Percentiles rank a stretch among this genome's conserved stretches.
These are phyloP conservation scores for Lates calcarifer DNA, from an alignment of 2,113 vertebrate species.

Conservation along the genomic window DNA sequence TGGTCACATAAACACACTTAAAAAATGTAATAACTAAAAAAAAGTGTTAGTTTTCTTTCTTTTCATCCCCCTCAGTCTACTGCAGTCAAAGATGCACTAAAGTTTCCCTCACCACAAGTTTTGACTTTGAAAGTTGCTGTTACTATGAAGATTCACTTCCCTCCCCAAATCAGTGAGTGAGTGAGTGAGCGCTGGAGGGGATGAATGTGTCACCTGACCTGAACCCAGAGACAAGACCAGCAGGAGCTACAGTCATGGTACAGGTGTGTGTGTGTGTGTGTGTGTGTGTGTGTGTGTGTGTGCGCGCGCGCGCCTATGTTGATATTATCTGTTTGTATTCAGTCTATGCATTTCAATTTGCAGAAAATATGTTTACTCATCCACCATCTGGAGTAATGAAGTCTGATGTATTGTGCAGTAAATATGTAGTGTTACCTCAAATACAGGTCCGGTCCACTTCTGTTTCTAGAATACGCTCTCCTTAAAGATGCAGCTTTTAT, in stretches of 20 bases:
- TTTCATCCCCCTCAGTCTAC: not conserved
- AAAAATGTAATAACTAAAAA: not conserved
- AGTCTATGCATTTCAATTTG: not conserved
- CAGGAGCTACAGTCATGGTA: not conserved
- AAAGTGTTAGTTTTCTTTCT: not conserved
- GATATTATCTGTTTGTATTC: not conserved
- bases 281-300: not conserved
- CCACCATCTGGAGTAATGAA: not conserved
- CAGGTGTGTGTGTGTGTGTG: not conserved
- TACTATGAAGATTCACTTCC: not conserved
- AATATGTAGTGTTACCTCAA: not conserved
- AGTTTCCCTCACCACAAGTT: not conserved
- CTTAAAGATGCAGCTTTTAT: not conserved
- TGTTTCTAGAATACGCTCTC: not conserved
- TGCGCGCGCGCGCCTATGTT: not conserved
- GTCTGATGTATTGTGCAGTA: not conserved
- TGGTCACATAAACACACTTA: no score
- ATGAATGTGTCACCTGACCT: conserved; percentile 17
- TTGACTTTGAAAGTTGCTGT: not conserved
- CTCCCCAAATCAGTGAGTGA: conserved; percentile 1
- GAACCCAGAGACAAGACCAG: not conserved
- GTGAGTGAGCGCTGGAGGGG: not conserved
- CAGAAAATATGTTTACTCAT: conserved; percentile 2
- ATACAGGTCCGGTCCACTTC: not conserved
- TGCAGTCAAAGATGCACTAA: not conserved